These are phyloP conservation scores for Pristis pectinata DNA, from an alignment of 2,797 vertebrate species.

Conservation along the genomic window DNA sequence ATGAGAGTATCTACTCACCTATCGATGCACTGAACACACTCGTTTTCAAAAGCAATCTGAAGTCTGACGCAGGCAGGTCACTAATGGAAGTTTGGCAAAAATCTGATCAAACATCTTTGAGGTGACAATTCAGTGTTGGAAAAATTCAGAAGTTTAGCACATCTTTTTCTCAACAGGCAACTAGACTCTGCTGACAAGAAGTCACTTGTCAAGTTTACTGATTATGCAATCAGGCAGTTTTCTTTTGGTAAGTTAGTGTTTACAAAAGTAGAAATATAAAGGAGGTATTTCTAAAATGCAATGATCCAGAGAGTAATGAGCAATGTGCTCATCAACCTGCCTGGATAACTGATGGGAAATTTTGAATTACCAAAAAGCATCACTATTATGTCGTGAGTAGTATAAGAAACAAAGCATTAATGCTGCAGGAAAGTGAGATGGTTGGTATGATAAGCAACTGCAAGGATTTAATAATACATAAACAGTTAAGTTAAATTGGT, in stretches of 20 bases:
- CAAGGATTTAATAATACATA: background rate
- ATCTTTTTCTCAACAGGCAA: constrained; percentile 8
- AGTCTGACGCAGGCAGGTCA: constrained; percentile 11
- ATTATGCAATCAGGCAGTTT: background rate
- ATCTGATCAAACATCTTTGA: constrained; percentile 23
- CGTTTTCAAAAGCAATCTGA: constrained; percentile 24
- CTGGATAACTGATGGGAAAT: background rate
- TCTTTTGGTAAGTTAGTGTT: background rate
- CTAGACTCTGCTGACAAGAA: background rate
- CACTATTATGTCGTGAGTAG: background rate
- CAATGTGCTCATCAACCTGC: background rate
- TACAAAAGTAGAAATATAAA: background rate
- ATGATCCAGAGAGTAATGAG: background rate
- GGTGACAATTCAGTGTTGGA: constrained; percentile 27
- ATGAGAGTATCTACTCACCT: constrained; percentile 8
- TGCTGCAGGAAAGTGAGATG: background rate
- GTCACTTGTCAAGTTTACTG: background rate
- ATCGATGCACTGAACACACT: constrained; percentile 16
- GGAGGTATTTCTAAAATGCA: background rate
- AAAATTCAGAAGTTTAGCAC: constrained; percentile 29
- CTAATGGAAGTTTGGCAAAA: constrained; percentile 29
- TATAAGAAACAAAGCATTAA: background rate
- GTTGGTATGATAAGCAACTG: background rate
- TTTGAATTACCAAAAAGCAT: background rate
- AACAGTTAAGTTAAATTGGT: background rate